A percentile compares a stretch with the other conserved stretches of the same genome.
Conservation (phyloP, 1,140 invertebrate genomes). For the Tenebrio molitor region DNA sequence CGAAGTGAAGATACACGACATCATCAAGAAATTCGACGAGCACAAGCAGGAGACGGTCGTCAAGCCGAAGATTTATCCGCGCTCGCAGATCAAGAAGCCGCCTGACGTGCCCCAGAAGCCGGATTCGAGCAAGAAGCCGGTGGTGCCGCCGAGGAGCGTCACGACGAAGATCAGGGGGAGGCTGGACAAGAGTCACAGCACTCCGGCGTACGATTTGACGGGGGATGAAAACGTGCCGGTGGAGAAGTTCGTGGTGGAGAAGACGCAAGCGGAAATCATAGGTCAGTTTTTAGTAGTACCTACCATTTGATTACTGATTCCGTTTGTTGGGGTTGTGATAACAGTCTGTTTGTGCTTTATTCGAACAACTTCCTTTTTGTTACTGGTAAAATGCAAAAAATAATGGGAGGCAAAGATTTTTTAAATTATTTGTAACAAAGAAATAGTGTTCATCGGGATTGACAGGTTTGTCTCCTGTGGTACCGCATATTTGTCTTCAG, state of each 20-base stretch:
- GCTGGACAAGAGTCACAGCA: constrained; percentile 83
- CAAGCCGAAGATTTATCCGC: constrained; percentile 59
- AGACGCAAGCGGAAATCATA: background rate
- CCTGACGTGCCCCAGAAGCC: constrained; percentile 64
- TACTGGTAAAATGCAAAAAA: too few relatives aligned
- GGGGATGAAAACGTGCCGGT: constrained; percentile 58
- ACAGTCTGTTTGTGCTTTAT: too few relatives aligned
- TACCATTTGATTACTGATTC: too few relatives aligned
- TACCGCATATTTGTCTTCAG: too few relatives aligned
- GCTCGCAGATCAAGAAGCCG: constrained; percentile 58
- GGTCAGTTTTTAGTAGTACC: background rate
- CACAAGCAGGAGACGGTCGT: constrained; percentile 40
- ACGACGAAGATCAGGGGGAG: constrained; percentile 67
- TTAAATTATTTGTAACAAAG: too few relatives aligned
- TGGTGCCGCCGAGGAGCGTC: constrained; percentile 61
- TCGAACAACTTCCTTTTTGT: too few relatives aligned
- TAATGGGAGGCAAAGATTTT: too few relatives aligned
- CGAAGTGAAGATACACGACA: constrained; percentile 64
- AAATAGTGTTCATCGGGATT: too few relatives aligned
- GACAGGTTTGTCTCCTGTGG: too few relatives aligned
- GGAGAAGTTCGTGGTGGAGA: constrained; percentile 40
- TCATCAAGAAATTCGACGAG: constrained; percentile 65
- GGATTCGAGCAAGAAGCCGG: constrained; percentile 59
- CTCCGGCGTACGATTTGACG: constrained; percentile 80
- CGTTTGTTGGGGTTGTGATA: too few relatives aligned